Base-by-base conservation (phyloP, 2,113 vertebrate species). In the Mixornis gularis region DNA sequence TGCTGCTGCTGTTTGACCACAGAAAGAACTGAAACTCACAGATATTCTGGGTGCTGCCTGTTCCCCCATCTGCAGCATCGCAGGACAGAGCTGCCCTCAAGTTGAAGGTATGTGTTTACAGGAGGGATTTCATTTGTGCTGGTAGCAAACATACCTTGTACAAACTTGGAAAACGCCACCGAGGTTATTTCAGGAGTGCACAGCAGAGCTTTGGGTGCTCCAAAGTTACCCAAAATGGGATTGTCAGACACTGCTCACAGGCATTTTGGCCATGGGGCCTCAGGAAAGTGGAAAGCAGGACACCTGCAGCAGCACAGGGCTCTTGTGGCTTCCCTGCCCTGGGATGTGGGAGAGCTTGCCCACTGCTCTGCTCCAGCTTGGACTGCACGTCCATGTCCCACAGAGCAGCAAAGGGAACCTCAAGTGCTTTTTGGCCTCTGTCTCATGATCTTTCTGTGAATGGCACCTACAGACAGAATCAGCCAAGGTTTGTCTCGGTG, bases 211-310 rank as follows among this genome's bases (percentile, higher is more conserved):
- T 14, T 48, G 48, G 5, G 27, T 16, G 29, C 19, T 51, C 70
- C 6, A 16, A 79, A 62, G 21, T 86, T 92, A 81, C 92, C 63
- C 5, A 95, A 95, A 87, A 95, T 87, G 93, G 95, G 74, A 60
- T 77, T 72, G 89, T 44, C 43, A 14, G 80, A 5, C 73, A 68
- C 62, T 2, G 29, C 74, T 64, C n/a, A 6, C 29, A 44, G 70
- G 69, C 49, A 10, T 27, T 89, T 77, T 82, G 79, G 79, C 38
- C 43, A 19, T 2, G 0, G n/a, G 17, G 49, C 48, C 59, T 71
- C 1, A 3, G 82, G 19, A 53, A 9, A 66, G 59, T 3, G 32
- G 55, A 68, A 55, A 70, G 56, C 80, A 22, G 58, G 86, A 49
- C 69, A 71, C 65, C 69, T 68, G 91, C 27, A 41, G 8, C 11